A percentile compares a stretch with the other conserved stretches of the same genome.
Conservation (phyloP, 2,888 invertebrate genomes). For the Andrena flavipes region DNA sequence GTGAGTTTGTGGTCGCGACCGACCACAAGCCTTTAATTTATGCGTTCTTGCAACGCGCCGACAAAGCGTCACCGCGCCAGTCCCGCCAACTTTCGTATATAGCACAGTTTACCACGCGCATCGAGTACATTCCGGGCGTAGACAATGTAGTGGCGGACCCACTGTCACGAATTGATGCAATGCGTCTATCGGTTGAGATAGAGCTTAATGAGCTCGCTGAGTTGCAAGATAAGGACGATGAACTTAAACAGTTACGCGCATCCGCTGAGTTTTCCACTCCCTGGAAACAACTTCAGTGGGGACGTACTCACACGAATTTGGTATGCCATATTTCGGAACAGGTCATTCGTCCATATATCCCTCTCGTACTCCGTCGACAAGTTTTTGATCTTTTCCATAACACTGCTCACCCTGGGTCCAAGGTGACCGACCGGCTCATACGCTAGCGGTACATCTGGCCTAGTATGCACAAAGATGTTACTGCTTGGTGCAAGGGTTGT, state of each 20-base stretch:
- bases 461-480: too few species aligned
- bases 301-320: background rate
- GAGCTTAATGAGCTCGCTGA: too few species aligned
- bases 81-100: background rate
- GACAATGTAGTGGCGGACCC: background rate
- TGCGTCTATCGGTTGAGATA: background rate
- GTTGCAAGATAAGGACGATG: too few species aligned
- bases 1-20: background rate
- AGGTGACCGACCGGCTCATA: background rate
- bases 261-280: background rate
- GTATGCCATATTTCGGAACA: background rate
- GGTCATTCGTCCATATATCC: background rate
- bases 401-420: background rate
- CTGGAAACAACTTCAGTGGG: background rate
- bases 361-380: too few species aligned
- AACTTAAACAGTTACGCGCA: too few species aligned
- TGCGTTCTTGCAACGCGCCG: background rate
- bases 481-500: too few species aligned
- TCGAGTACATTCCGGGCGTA: background rate
- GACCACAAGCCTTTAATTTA: background rate
- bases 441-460: background rate
- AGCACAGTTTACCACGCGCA: background rate
- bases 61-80: background rate
- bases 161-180: background rate
- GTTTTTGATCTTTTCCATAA: background rate